These are phyloP conservation scores for Ceratina calcarata DNA, from an alignment of 1,140 invertebrate genomes.

Conservation along the genomic window DNA sequence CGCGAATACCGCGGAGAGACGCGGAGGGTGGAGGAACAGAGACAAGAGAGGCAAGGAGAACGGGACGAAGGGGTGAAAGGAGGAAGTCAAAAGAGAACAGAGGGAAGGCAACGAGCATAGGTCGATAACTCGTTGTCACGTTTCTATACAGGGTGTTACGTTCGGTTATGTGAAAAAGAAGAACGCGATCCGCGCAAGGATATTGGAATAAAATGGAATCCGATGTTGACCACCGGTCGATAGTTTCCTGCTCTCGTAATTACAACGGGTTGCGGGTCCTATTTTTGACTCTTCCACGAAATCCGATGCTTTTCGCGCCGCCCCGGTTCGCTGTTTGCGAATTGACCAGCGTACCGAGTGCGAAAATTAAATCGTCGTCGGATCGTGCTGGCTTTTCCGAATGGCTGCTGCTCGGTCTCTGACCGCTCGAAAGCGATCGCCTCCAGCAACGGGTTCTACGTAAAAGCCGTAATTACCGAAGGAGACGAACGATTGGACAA, in stretches of 20 bases:
- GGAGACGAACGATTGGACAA: conserved; percentile 33
- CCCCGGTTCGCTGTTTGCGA: neutral
- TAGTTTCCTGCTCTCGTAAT: conserved; percentile 54
- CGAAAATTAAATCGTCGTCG: conserved; percentile 55
- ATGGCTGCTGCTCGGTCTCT: neutral
- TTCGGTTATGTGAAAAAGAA: conserved; percentile 43
- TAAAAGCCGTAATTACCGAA: conserved; percentile 42
- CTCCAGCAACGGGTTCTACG: neutral
- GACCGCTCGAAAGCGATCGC: neutral
- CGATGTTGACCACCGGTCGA: conserved; percentile 40
- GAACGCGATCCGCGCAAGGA: neutral
- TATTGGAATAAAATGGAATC: conserved; percentile 42
- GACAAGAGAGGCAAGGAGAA: conserved; percentile 6
- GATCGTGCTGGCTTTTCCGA: conserved; percentile 3
- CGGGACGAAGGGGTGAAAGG: neutral
- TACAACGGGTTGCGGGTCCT: conserved; percentile 32
- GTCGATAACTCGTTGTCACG: conserved; percentile 51
- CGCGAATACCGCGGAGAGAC: conserved; percentile 2
- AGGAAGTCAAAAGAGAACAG: neutral
- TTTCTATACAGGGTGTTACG: conserved; percentile 54
- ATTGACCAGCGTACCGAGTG: conserved; percentile 3
- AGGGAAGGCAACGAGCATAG: neutral
- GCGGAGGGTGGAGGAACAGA: conserved; percentile 30
- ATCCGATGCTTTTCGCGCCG: neutral
- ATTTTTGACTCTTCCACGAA: neutral